Evolutionary conservation across 2,797 vertebrate genomes (phyloP), one percentile per base, ranked within the genome.

Genomic region (Xiphorhynchus erythropygius): DNA sequence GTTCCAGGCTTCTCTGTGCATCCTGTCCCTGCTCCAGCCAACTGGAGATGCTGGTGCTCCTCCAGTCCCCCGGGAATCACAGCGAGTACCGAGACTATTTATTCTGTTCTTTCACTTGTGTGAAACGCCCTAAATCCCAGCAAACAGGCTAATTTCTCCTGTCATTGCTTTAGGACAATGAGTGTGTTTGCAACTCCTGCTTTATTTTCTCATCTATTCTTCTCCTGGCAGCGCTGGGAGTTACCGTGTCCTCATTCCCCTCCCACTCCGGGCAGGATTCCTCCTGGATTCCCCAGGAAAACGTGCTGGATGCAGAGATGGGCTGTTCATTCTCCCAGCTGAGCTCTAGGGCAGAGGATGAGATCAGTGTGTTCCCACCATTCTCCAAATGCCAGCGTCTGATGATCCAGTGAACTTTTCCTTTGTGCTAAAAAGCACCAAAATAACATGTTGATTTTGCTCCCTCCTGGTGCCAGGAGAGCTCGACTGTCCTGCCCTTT

Each of bases 71-170:
- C 1, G 21, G 41, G 7, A 18, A 7, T 41, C 3, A 3, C 12
- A 0, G 0, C 16, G 22, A 18, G n/a, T 2, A 25, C 55, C 12
- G 9, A 42, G 35, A 13, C 53, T 7, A 0, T 16, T 59, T 28
- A 42, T n/a, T 27, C 83, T n/a, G 35, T 9, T 35, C 49, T 22
- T 16, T 21, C 12, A 5, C 46, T 67, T 25, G 11, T 27, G 59
- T 27, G 52, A 32, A 76, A 33, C 0, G 0, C 35, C 80, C 39
- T 5, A 3, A 37, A 35, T 53, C 47, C 2, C 2, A 59, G 5
- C 24, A 3, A 18, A 1, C 15, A 1, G 2, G 4, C 21, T 33
- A 10, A 16, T 8, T 35, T 46, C 73, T 81, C 53, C 35, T 65
- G 59, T 62, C 33, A 0, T 7, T 53, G 10, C 87, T 49, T 64